phyloP scores from a whole-genome alignment of 2,797 vertebrate species.

The Graptemys geographica region DNA sequence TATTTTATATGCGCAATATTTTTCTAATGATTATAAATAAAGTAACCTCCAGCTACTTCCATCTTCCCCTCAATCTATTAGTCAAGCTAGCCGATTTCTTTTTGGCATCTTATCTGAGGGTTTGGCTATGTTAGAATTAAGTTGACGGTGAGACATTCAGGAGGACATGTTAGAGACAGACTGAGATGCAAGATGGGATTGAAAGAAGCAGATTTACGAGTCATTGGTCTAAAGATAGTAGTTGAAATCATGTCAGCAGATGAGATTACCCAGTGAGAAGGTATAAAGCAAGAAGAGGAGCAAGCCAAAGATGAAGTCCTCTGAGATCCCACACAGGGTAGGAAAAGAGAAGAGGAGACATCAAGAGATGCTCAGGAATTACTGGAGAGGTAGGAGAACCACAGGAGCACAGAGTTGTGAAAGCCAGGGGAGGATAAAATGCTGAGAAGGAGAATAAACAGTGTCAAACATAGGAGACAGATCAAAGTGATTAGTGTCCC shows the following conservation, averaged over 20 bases:
- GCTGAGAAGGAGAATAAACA: neutral
- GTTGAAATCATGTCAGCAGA: neutral
- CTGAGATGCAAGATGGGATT: neutral
- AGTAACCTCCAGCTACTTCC: neutral
- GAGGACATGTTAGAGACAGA: neutral
- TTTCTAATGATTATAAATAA: neutral
- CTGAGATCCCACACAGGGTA: neutral
- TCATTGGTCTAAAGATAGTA: neutral
- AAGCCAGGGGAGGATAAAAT: neutral
- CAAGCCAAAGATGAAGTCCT: neutral
- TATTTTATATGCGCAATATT: neutral
- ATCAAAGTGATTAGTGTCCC: neutral
- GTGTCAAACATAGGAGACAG: neutral
- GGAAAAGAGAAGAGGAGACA: neutral
- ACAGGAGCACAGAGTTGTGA: neutral
- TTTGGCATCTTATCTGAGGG: neutral
- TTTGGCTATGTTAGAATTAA: neutral
- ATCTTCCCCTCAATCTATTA: neutral
- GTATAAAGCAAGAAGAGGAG: neutral
- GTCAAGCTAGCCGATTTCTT: neutral
- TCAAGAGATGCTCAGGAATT: neutral
- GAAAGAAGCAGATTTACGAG: neutral
- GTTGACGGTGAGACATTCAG: neutral
- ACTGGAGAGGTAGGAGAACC: neutral
- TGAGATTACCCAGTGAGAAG: neutral